Conservation (phyloP, 2,888 invertebrate species). For the Morpho achilles region DNA sequence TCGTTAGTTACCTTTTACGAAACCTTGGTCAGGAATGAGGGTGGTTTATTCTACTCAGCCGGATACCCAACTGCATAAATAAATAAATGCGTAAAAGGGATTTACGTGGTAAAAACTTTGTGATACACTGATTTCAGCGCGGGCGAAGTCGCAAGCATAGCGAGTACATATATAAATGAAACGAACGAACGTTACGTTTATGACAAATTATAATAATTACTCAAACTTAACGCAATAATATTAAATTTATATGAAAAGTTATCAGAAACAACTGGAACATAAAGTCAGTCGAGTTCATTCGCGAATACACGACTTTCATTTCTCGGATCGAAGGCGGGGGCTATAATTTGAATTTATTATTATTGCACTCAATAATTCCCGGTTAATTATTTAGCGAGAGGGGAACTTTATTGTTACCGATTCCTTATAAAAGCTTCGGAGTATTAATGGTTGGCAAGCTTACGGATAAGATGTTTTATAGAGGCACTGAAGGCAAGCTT, state of each 20-base stretch:
- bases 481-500: conserved; percentile 14
- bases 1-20: too few relatives aligned
- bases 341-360: conserved; percentile 31
- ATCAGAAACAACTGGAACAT: conserved; percentile 5
- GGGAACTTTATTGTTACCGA: conserved; percentile 15
- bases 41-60: too few relatives aligned
- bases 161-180: background rate
- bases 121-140: too few relatives aligned
- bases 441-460: conserved; percentile 11
- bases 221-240: conserved; percentile 6
- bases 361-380: conserved; percentile 24
- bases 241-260: conserved; percentile 11
- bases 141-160: too few relatives aligned
- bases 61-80: too few relatives aligned
- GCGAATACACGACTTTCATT: conserved; percentile 8
- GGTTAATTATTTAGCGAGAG: conserved; percentile 18
- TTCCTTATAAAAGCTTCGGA: conserved; percentile 10
- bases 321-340: conserved; percentile 12
- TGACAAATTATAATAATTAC: conserved; percentile 8
- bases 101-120: too few relatives aligned
- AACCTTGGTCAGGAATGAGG: too few relatives aligned
- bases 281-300: conserved; percentile 7
- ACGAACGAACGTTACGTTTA: conserved; percentile 4
- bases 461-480: conserved; percentile 16
- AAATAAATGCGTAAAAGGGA: too few relatives aligned